Base-by-base conservation (phyloP, 2,797 vertebrate genomes). In the Chaetophractus vellerosus region DNA sequence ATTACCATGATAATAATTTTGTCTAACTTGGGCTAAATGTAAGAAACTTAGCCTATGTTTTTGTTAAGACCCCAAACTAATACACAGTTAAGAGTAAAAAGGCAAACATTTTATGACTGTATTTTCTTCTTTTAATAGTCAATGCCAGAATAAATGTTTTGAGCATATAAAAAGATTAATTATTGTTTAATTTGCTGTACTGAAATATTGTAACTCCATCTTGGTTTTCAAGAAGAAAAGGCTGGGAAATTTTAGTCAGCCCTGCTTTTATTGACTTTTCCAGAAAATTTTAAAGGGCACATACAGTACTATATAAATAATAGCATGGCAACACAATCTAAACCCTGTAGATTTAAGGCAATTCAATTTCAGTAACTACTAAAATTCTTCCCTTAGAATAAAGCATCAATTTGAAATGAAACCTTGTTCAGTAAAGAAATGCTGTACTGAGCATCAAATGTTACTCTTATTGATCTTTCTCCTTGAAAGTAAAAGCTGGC, bases 221-320 rank as follows among this genome's bases (percentile, higher is more conserved):
- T 95, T 97, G 45, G 0, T 88, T 41, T 87, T 93, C 96, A 26
- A 87, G 57, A 92, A 74, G 24, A 95, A 26, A 55, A 64, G 41
- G 6, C 2, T 8, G 5, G 79, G 69, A 68, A 82, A 63, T 69
- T 93, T 93, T 84, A 64, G 21, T 0, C 38, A 84, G 48, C 41
- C 33, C 11, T 91, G 0, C 2, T 88, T 92, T 64, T 50, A 28
- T 28, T 95, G 69, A 72, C 66, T 63, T 71, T 83, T 45, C 10
- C 11, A 79, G 21, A 95, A 18, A 61, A 87, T 6, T 81, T 5
- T 45, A 45, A 45, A 45, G 45, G 45, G 45, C 45, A 45, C 45
- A 45, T 45, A 45, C 45, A 45, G 45, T 88, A 9, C 2, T 28
- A 79, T 66, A 1, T 61, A 31, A 90, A 94, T 0, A 52, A 23